Evolutionary conservation across 1,140 invertebrate species (phyloP), one percentile per base, ranked within the genome.

Genomic region (Temnothorax nylanderi): DNA sequence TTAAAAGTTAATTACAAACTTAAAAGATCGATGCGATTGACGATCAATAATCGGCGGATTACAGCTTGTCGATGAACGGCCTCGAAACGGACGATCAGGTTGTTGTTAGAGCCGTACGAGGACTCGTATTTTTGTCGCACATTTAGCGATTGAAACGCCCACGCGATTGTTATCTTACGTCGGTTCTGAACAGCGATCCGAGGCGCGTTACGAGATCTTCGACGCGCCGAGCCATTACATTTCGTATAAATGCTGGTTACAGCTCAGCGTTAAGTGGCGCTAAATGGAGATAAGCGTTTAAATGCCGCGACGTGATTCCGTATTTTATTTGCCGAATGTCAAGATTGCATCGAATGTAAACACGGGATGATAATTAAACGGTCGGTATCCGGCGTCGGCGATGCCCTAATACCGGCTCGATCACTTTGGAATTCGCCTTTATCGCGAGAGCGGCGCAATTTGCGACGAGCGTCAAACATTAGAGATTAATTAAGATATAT

Each of bases 331-430:
- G 47, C 77, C 26, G 21, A 54, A 26, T 71, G 77, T 71, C 77
- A 71, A 71, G 77, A 81, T 81, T 34, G 34, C 64, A 81, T 81
- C 77, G 49, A 71, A 13, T 81, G 77, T 81, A 81, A 81, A 81
- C 64, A 81, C 21, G 64, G 47, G 47, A 81, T 34, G 64, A 71
- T 80, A 80, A 80, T 81, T 81, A 71, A 18, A 54, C n/a, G 18
- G 44, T 32, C 47, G 34, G 18, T 78, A 78, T 78, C 76, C 49
- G 34, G 37, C 26, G 26, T 26, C 26, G 26, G 26, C 18, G 3
- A 37, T 54, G 13, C 7, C 58, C 13, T 18, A 47, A 10, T 41
- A 62, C 8, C 16, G 13, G 54, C 16, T 37, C 32, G 44, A 47
- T 58, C 44, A 11, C 44, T 3, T 26, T 18, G 47, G 62, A 69